Evolutionary conservation across 2,888 invertebrate species (phyloP).

Genomic region (Leucophenga montana): DNA sequence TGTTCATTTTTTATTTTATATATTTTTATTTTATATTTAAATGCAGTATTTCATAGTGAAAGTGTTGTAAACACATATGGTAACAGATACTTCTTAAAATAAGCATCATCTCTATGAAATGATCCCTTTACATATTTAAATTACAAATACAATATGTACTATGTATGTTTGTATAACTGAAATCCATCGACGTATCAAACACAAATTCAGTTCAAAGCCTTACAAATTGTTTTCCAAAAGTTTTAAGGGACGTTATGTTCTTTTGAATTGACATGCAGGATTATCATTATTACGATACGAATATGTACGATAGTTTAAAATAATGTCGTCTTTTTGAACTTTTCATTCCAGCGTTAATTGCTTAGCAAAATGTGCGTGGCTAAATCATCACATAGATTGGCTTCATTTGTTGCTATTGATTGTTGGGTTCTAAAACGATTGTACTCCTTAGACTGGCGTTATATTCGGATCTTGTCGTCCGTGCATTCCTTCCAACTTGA

Average conservation of each 20-base stretch:
- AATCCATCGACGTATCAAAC: too few relatives aligned
- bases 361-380: too few relatives aligned
- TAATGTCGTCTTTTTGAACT: too few relatives aligned
- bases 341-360: too few relatives aligned
- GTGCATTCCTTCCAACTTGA: conserved; percentile 46
- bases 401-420: too few relatives aligned
- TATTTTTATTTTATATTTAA: not conserved
- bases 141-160: conserved; percentile 3
- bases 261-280: too few relatives aligned
- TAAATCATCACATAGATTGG: too few relatives aligned
- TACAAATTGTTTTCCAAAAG: not conserved
- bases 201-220: not conserved
- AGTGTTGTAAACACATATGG: conserved; percentile 2
- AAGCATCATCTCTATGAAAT: not conserved
- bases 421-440: too few relatives aligned
- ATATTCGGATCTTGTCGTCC: conserved; percentile 52
- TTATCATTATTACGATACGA: too few relatives aligned
- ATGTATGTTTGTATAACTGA: too few relatives aligned
- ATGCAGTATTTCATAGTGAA: conserved; percentile 10
- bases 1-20: not conserved
- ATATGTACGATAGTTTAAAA: too few relatives aligned
- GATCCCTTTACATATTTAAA: not conserved
- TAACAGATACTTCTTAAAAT: not conserved
- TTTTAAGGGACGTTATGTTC: not conserved
- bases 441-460: conserved; percentile 58